These are phyloP conservation scores for Callosobruchus maculatus DNA, from an alignment of 2,888 invertebrate genomes.

Conservation along the genomic window DNA sequence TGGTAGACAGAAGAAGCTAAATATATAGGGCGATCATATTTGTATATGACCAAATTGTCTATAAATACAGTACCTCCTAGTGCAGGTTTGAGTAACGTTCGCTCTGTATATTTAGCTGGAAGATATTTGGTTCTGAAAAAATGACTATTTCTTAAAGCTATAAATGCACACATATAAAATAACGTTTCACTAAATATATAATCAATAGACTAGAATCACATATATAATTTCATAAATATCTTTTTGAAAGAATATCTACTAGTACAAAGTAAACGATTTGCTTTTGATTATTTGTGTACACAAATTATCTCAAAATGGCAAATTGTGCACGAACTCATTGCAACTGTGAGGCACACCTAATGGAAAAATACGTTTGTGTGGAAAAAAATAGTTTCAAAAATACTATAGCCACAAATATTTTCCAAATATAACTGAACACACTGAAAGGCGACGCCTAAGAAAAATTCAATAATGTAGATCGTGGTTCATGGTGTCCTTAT, in stretches of 20 bases:
- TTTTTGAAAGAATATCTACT: conserved; percentile 26
- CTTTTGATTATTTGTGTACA: neutral
- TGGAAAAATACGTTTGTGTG: no score
- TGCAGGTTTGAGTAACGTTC: neutral
- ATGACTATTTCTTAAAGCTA: conserved; percentile 24
- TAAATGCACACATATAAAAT: conserved; percentile 32
- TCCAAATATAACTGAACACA: no score
- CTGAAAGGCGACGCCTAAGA: no score
- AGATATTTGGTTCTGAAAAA: conserved; percentile 33
- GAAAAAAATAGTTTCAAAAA: no score
- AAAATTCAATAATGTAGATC: no score
- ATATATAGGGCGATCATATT: conserved; percentile 1
- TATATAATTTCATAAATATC: conserved; percentile 30
- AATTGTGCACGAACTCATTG: no score
- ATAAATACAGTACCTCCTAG: neutral
- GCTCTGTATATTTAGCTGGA: neutral
- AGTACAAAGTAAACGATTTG: conserved; percentile 11
- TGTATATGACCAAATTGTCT: neutral
- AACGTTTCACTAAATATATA: conserved; percentile 27
- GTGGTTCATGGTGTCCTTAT: no score
- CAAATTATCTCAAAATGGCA: neutral
- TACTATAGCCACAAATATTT: no score
- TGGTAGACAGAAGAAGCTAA: neutral
- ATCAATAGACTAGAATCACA: conserved; percentile 36
- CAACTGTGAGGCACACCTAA: no score